Percentiles rank a stretch among this genome's conserved stretches.
Evolutionary conservation across 2,888 invertebrate genomes (phyloP).

Genomic region (Macropis europaea): DNA sequence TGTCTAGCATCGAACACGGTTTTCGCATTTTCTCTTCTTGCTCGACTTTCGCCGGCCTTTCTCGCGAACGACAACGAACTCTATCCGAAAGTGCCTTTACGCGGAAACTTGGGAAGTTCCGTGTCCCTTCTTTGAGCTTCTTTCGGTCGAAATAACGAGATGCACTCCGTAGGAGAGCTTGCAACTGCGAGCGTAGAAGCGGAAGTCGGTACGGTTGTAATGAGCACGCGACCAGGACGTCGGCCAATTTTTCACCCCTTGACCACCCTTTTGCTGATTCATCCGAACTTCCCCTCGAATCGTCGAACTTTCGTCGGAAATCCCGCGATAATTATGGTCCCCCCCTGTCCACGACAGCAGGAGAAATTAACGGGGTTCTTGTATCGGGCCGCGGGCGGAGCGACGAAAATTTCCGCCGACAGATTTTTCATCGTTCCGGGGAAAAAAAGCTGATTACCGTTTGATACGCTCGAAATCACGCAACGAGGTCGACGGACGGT

Average conservation of each 20-base stretch:
- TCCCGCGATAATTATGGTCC: slow-evolving; percentile 37
- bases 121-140: slow-evolving; percentile 1
- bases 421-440: neutral
- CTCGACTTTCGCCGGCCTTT: neutral
- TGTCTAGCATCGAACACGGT: neutral
- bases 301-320: slow-evolving; percentile 23
- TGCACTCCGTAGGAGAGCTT: neutral
- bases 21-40: neutral
- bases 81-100: neutral
- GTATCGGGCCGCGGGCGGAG: neutral
- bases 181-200: neutral
- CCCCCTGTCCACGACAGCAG: neutral
- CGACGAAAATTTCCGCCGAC: neutral
- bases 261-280: slow-evolving; percentile 28
- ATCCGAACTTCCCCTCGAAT: slow-evolving; percentile 12
- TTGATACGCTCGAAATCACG: slow-evolving; percentile 22
- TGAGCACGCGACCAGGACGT: slow-evolving; percentile 9
- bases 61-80: slow-evolving; percentile 11
- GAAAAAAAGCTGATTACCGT: slow-evolving; percentile 8
- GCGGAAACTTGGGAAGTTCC: slow-evolving; percentile 13
- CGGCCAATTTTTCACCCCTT: slow-evolving; percentile 9
- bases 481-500: slow-evolving; percentile 10
- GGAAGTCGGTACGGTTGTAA: slow-evolving; percentile 7
- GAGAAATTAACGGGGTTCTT: slow-evolving; percentile 15
- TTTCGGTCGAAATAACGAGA: slow-evolving; percentile 31